Evolutionary conservation across 2,888 invertebrate genomes (phyloP).

Genomic region (Cephus nigrinus): DNA sequence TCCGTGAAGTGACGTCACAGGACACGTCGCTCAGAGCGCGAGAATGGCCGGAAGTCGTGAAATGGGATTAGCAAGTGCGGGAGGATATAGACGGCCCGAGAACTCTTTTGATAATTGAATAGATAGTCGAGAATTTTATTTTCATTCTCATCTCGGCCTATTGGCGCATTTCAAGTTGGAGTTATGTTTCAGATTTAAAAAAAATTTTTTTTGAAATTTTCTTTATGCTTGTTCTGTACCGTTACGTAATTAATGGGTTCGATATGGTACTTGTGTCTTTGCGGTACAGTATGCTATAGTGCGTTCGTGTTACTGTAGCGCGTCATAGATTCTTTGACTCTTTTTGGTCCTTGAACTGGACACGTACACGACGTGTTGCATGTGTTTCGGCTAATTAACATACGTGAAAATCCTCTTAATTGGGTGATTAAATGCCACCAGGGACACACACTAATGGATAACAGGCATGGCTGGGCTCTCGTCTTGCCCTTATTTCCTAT

Average conservation of each 20-base stretch:
- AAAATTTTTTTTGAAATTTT: too few species aligned
- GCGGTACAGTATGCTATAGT: background rate
- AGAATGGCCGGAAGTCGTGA: constrained; percentile 66
- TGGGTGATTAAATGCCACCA: constrained; percentile 51
- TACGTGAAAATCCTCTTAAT: constrained; percentile 58
- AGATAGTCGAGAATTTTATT: constrained; percentile 50
- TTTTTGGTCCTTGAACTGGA: background rate
- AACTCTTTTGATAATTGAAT: constrained; percentile 62
- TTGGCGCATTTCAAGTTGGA: too few species aligned
- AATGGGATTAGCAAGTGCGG: constrained; percentile 58
- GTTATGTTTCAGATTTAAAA: too few species aligned
- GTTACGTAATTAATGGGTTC: background rate
- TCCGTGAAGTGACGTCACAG: constrained; percentile 61
- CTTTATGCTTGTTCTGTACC: background rate
- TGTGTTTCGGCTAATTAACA: constrained; percentile 59
- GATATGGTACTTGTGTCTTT: background rate
- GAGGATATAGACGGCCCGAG: constrained; percentile 47
- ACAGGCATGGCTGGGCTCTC: constrained; percentile 21
- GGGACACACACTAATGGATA: constrained; percentile 45
- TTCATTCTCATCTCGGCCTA: constrained; percentile 6
- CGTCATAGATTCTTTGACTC: background rate
- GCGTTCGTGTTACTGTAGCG: background rate
- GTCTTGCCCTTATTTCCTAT: constrained; percentile 1
- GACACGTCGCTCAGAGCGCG: constrained; percentile 63
- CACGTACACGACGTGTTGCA: constrained; percentile 45